These are phyloP conservation scores for Kryptolebias ocellatus DNA, from an alignment of 2,797 vertebrate genomes.

Conservation along the genomic window DNA sequence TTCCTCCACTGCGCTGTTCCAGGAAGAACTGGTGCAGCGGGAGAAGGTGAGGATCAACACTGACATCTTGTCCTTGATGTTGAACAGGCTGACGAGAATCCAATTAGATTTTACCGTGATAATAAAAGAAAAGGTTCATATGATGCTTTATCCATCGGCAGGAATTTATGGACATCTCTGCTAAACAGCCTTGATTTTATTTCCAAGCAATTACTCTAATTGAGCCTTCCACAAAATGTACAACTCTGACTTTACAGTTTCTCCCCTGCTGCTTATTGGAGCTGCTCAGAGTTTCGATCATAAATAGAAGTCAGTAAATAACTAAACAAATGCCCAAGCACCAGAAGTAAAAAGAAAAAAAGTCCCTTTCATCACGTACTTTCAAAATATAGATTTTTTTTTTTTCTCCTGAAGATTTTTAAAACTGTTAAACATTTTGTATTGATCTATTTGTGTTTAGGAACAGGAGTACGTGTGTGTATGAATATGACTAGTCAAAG, in stretches of 20 bases:
- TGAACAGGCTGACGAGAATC: constrained; percentile 4
- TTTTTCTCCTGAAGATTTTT: not conserved
- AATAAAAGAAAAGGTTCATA: not conserved
- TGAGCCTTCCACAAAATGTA: constrained; percentile 40
- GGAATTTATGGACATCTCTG: constrained; percentile 35
- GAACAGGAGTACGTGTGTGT: not conserved
- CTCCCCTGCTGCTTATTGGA: too few relatives aligned
- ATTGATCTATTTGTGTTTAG: not conserved
- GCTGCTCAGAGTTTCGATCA: constrained; percentile 7
- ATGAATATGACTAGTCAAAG: too few relatives aligned
- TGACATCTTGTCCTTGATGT: constrained; percentile 39
- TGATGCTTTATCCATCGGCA: constrained; percentile 24
- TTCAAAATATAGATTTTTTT: not conserved
- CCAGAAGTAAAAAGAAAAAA: not conserved
- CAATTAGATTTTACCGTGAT: too few relatives aligned
- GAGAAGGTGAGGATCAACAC: constrained; percentile 41
- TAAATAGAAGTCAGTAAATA: not conserved
- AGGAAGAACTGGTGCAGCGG: constrained; percentile 15
- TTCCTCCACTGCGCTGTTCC: constrained; percentile 41
- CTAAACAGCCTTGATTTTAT: constrained; percentile 44
- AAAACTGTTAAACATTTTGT: not conserved
- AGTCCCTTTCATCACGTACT: not conserved
- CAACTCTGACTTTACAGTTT: constrained; percentile 17
- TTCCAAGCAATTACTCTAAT: constrained; percentile 57
- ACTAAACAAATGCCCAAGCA: not conserved